Evolutionary conservation across 2,888 invertebrate genomes (phyloP).

Genomic region (Panopea generosa): DNA sequence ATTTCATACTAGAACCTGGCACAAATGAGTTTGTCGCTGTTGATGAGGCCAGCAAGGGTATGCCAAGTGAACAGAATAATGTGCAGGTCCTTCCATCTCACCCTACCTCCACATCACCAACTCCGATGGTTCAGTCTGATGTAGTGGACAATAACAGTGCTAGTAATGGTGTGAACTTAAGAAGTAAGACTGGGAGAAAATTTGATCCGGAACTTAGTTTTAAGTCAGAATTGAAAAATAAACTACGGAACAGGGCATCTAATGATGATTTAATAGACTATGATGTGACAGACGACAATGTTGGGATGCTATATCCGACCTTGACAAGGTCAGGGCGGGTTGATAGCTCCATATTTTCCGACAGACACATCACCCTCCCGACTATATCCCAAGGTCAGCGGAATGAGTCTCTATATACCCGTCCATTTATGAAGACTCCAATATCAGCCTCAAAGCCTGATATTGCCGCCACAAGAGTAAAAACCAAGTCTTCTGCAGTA

Average conservation of each 20-base stretch:
- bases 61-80: too few relatives aligned
- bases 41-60: not conserved
- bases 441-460: constrained; percentile 24
- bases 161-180: too few relatives aligned
- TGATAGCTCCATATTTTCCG: too few relatives aligned
- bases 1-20: constrained; percentile 35
- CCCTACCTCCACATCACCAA: too few relatives aligned
- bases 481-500: constrained; percentile 1
- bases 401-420: constrained; percentile 7
- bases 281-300: constrained; percentile 40
- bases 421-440: constrained; percentile 20
- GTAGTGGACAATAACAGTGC: too few relatives aligned
- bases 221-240: constrained; percentile 44
- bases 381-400: too few relatives aligned
- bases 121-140: too few relatives aligned
- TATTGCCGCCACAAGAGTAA: constrained; percentile 6
- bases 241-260: constrained; percentile 36
- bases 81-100: too few relatives aligned
- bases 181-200: not conserved
- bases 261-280: constrained; percentile 39
- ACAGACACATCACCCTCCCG: too few relatives aligned
- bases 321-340: constrained; percentile 19
- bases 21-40: not conserved
- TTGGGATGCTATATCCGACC: constrained; percentile 47
- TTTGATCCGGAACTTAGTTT: constrained; percentile 3